Percentiles rank a stretch among this genome's conserved stretches.
These are phyloP conservation scores for Riparia riparia DNA, from an alignment of 2,113 vertebrate genomes.

Conservation along the genomic window DNA sequence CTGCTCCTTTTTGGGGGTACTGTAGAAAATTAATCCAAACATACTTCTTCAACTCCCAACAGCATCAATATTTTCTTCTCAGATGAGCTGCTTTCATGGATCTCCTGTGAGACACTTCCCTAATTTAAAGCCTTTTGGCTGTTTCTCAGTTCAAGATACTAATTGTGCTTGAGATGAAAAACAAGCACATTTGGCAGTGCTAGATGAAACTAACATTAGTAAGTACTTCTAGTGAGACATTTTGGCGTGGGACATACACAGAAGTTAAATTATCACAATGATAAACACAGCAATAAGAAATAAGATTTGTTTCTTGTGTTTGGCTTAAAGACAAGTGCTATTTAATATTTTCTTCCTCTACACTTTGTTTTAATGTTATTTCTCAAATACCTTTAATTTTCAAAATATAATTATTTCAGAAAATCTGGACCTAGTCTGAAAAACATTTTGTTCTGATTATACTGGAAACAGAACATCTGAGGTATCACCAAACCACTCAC, in stretches of 20 bases:
- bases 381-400: not conserved
- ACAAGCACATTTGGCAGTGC: conserved; percentile 29
- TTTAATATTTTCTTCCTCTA: not conserved
- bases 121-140: conserved; percentile 44
- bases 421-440: not conserved
- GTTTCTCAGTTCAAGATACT: conserved; percentile 25
- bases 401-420: not conserved
- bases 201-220: not conserved
- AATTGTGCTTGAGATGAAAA: conserved; percentile 45
- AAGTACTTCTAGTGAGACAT: not conserved
- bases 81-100: conserved; percentile 35
- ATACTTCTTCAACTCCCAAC: not conserved
- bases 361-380: not conserved
- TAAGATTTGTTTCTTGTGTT: not conserved
- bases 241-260: not conserved
- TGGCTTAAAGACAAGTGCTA: not conserved
- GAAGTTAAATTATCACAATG: not conserved
- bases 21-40: not conserved
- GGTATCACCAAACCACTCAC: not conserved
- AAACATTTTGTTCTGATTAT: not conserved
- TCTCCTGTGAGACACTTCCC: conserved; percentile 2
- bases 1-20: not conserved
- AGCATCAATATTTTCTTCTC: conserved; percentile 35
- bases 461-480: not conserved
- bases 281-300: not conserved